Evolutionary conservation across 2,797 vertebrate genomes (phyloP), one percentile per base, ranked within the genome.

Genomic region (Melanogrammus aeglefinus): DNA sequence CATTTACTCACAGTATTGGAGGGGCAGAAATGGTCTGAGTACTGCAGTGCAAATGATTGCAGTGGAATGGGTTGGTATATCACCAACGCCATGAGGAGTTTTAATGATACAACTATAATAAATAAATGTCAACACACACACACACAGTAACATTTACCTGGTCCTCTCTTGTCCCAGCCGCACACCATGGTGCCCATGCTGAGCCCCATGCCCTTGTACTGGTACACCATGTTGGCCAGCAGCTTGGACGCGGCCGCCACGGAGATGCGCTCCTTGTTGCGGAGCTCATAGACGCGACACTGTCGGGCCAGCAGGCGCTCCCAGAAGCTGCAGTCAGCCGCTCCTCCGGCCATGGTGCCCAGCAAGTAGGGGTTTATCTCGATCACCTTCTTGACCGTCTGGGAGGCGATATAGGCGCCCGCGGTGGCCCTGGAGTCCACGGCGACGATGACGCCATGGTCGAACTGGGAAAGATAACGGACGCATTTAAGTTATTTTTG

Each of bases 141-240:
- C 39, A 31, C 27, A 44, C 57, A 63, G 4, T n/a, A 63, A n/a
- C n/a, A 80, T 76, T 92, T 93, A 95, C 96, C 96, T 86, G 96
- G 96, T 1, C 96, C 96, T 88, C 96, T 93, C 91, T 97, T 98
- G 92, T 98, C 96, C 96, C 97, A 97, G 85, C 96, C 96, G 81
- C 96, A 97, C 84, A 97, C 96, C 97, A 98, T 97, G 89, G 97
- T 97, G 57, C 96, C 96, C 96, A 97, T 97, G 90, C 95, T 96
- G 75, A 98, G 96, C 4, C 96, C 96, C 96, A 97, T 96, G 83
- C 96, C 96, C 84, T 97, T 97, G 92, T 97, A 97, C 90, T 98
- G 96, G 87, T 97, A 98, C 66, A 97, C 96, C 97, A 98, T 97
- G 92, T 97, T 98, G 24, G 97, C 97, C 0, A 98, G 93, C 81